These are phyloP conservation scores for Cerastoderma edule DNA, from an alignment of 2,888 invertebrate genomes.

Conservation along the genomic window DNA sequence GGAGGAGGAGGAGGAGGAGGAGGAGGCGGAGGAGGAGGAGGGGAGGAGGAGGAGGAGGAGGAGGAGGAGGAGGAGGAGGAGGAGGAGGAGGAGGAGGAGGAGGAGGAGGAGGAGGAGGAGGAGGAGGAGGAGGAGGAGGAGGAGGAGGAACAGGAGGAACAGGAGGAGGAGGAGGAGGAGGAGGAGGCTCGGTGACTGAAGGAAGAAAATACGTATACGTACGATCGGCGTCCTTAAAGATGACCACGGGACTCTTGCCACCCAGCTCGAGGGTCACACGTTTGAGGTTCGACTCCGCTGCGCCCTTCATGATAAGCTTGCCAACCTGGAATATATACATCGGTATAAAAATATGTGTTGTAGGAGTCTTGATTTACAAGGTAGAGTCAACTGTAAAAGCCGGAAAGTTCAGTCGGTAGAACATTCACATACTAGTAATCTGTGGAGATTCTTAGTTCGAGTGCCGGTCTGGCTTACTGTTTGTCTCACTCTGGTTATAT, in stretches of 20 bases:
- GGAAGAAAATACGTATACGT: conserved; percentile 49
- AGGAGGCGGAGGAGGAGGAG: conserved; percentile 6
- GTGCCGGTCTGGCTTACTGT: too few species aligned
- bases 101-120: neutral
- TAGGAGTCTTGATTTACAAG: too few species aligned
- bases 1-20: conserved; percentile 4
- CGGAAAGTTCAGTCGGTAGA: too few species aligned
- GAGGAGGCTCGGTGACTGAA: too few species aligned
- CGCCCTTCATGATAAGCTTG: conserved; percentile 91
- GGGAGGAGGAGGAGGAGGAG: conserved; percentile 13
- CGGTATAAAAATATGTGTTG: too few species aligned
- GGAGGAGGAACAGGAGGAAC: conserved; percentile 2
- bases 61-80: neutral
- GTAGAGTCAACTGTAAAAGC: too few species aligned
- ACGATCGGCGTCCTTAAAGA: conserved; percentile 92
- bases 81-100: neutral
- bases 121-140: conserved; percentile 8
- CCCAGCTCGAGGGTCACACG: conserved; percentile 95
- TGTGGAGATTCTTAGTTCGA: too few species aligned
- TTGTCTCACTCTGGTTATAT: too few species aligned
- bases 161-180: neutral
- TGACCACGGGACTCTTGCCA: conserved; percentile 96
- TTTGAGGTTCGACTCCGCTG: conserved; percentile 91
- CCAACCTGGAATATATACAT: conserved; percentile 90
- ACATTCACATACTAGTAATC: too few species aligned